Conservation (phyloP, 2,888 invertebrate genomes). For the Spisula solida region DNA sequence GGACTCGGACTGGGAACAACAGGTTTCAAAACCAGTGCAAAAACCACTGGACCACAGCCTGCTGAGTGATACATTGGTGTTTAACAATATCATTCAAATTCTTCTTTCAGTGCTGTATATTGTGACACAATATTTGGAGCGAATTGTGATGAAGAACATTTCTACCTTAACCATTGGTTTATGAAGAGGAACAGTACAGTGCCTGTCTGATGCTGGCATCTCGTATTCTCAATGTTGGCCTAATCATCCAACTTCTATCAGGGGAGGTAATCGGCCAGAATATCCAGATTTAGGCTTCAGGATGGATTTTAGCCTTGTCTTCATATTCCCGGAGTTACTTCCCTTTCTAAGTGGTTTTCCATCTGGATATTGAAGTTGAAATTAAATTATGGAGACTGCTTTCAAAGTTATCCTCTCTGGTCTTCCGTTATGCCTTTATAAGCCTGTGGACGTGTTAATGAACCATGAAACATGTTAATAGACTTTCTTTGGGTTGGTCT, state of each 20-base stretch:
- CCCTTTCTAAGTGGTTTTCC: too few species aligned
- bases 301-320: too few species aligned
- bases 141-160: background rate
- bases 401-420: too few species aligned
- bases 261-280: too few species aligned
- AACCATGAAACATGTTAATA: background rate
- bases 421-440: background rate
- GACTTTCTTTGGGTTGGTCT: background rate
- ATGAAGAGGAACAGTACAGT: background rate
- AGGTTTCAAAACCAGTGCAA: too few species aligned
- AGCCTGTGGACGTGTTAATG: background rate
- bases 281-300: too few species aligned
- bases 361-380: too few species aligned
- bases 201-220: background rate
- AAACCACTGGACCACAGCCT: too few species aligned
- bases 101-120: constrained; percentile 55
- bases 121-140: constrained; percentile 7
- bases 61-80: too few species aligned
- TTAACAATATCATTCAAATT: background rate
- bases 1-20: too few species aligned
- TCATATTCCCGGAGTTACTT: too few species aligned
- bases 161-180: constrained; percentile 16
- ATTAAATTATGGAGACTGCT: too few species aligned
- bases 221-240: background rate
- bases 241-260: background rate